Evolutionary conservation across 2,797 vertebrate genomes (phyloP).

Genomic region (Triplophysa yarkandensis): DNA sequence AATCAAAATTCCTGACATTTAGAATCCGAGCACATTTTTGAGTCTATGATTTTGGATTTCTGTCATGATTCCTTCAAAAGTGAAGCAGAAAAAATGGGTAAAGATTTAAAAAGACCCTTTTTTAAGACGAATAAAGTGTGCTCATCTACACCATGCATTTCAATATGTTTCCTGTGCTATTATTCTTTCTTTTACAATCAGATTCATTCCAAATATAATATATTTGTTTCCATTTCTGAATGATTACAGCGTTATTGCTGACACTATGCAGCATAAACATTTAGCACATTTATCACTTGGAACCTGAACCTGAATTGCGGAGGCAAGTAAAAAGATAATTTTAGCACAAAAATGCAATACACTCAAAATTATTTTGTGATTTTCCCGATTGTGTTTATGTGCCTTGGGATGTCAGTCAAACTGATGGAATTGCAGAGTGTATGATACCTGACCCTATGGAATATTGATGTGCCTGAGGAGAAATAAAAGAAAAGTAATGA

Average conservation of each 20-base stretch:
- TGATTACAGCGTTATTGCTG: background rate
- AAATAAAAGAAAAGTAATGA: slow-evolving; percentile 48
- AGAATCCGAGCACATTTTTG: background rate
- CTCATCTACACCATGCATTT: background rate
- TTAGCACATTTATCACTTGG: background rate
- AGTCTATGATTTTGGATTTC: no score
- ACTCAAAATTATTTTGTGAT: background rate
- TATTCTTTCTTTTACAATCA: background rate
- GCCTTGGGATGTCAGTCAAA: slow-evolving; percentile 29
- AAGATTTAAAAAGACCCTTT: background rate
- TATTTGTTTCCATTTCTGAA: background rate
- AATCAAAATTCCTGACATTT: no score
- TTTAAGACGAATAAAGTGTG: background rate
- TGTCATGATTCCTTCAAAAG: no score
- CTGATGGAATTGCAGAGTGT: slow-evolving; percentile 22
- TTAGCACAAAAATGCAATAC: background rate
- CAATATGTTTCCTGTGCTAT: background rate
- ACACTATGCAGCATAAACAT: no score
- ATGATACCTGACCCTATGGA: slow-evolving; percentile 46
- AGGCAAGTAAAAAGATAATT: background rate
- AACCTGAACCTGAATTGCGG: background rate
- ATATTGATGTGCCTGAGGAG: slow-evolving; percentile 54
- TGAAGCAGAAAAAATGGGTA: background rate
- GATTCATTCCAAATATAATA: no score
- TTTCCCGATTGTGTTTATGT: slow-evolving; percentile 25